Evolutionary conservation across 2,888 invertebrate species (phyloP).

Genomic region (Therioaphis trifolii): DNA sequence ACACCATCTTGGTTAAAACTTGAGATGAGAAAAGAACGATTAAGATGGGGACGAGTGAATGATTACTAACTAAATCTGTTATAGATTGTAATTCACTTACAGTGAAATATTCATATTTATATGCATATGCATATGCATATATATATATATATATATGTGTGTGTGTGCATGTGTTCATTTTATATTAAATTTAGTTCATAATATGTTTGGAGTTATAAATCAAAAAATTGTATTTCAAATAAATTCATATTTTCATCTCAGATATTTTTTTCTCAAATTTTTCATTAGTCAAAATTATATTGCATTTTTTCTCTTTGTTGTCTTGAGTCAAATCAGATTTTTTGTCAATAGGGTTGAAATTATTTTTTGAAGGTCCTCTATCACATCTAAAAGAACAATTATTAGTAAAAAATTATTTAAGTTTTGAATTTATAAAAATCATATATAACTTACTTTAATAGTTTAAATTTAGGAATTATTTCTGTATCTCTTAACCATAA

Average conservation of each 20-base stretch:
- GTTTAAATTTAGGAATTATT: slow-evolving; percentile 67
- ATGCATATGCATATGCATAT: background rate
- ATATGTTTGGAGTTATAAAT: background rate
- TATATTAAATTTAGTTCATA: background rate
- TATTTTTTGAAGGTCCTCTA: background rate
- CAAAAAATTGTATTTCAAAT: background rate
- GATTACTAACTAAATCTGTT: slow-evolving; percentile 54
- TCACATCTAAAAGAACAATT: background rate
- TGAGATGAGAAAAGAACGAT: slow-evolving; percentile 78
- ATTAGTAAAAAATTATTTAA: too few relatives aligned
- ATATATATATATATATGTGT: too few relatives aligned
- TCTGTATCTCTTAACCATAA: slow-evolving; percentile 84
- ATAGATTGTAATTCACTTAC: background rate
- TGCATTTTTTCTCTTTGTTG: background rate
- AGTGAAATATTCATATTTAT: too few relatives aligned
- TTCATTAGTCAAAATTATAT: slow-evolving; percentile 17
- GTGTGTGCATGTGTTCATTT: too few relatives aligned
- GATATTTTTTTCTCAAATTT: background rate
- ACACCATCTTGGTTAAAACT: slow-evolving; percentile 81
- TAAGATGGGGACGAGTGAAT: slow-evolving; percentile 73
- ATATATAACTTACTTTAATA: slow-evolving; percentile 15
- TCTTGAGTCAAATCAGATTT: background rate
- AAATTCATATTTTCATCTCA: background rate
- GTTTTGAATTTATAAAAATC: background rate
- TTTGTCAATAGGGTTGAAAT: background rate